phyloP scores from a whole-genome alignment of 2,113 vertebrate species.

The Engystomops pustulosus region DNA sequence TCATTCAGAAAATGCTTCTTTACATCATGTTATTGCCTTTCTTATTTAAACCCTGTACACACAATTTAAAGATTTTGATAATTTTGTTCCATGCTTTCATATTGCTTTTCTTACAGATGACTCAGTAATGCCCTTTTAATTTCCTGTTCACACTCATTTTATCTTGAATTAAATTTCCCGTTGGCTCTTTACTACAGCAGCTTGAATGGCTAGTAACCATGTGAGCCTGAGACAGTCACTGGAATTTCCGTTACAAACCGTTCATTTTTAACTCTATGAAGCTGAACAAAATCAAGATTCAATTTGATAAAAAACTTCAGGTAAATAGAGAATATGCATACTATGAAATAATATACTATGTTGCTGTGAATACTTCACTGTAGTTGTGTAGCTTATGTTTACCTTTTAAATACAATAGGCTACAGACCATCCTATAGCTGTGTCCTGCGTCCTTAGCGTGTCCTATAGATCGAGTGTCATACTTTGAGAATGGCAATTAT shows the following conservation, averaged over 20 bases:
- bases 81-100: slow-evolving; percentile 39
- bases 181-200: slow-evolving; percentile 22
- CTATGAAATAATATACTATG: too few species aligned
- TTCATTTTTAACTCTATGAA: neutral
- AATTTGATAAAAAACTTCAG: too few species aligned
- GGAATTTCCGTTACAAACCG: slow-evolving; percentile 7
- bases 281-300: neutral
- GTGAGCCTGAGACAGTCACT: neutral
- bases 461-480: too few species aligned
- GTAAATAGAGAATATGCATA: too few species aligned
- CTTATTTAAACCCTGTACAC: slow-evolving; percentile 43
- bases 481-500: too few species aligned
- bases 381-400: too few species aligned
- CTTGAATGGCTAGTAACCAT: slow-evolving; percentile 38
- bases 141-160: slow-evolving; percentile 54
- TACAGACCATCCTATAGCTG: too few species aligned
- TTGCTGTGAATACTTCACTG: too few species aligned
- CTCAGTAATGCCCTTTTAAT: slow-evolving; percentile 58
- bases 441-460: too few species aligned
- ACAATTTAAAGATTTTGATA: slow-evolving; percentile 56
- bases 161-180: slow-evolving; percentile 60
- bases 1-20: slow-evolving; percentile 42
- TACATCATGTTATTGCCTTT: slow-evolving; percentile 46
- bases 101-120: slow-evolving; percentile 55
- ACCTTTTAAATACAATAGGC: too few species aligned